Base-by-base conservation (phyloP, 1,140 invertebrate genomes). In the Drosophila melanogaster region DNA sequence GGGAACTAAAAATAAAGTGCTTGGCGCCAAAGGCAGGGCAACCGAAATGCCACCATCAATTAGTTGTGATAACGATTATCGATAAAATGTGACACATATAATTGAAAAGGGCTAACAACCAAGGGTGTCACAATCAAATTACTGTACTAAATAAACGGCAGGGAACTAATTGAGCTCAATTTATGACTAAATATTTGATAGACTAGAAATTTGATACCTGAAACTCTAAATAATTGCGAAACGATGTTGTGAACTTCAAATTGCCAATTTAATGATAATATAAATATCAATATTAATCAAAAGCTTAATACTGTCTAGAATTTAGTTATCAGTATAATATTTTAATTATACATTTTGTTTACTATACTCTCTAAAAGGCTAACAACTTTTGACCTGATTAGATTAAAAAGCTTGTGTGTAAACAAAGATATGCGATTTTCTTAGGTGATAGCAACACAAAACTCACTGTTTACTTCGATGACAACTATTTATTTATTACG, bases 41-140 rank as follows among this genome's bases (percentile, higher is more conserved):
- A 40, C 37, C 37, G 17, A 59, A 76, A 76, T 53, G 53, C 30
- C 22, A 65, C 26, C 49, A 65, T 65, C 76, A 78, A 78, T 78
- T 78, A 78, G 53, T 72, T 72, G 10, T 26, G 26, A 19, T 44
- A 43, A 37, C 43, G 41, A 67, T 53, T 19, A 54, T 43, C 33
- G 30, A 43, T 55, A 43, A 54, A 60, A 40, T 54, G 47, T 76
- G 33, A 17, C 38, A 51, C 49, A 58, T 53, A 73, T 40, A 70
- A 54, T 47, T 57, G 33, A 53, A 51, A 64, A 51, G 58, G 26
- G 22, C 6, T 15, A 38, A n/a, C 33, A 50, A 4, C 12, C 37
- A 47, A 57, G 55, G 26, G 44, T 38, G 66, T 3, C 17, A 22
- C 12, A 37, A 37, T 26, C 24, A 50, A 66, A 69, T 44, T 33